Base-by-base conservation (phyloP, 2,888 invertebrate genomes). In the Hoplodrina ambigua region DNA sequence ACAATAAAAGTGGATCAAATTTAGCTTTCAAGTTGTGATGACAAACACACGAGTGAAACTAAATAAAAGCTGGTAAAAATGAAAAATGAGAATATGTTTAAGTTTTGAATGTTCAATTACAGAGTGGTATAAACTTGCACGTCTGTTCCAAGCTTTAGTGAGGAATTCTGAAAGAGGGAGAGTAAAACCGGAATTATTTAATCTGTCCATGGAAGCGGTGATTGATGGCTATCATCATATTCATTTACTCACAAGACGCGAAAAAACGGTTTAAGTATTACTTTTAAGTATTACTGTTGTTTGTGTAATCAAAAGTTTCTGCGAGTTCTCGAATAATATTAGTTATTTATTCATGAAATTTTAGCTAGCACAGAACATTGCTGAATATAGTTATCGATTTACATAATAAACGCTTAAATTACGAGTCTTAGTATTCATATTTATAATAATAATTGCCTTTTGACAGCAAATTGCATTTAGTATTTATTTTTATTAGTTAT, bases 171-270 rank as follows among this genome's bases (percentile, higher is more conserved):
- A 46, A 60, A 33, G 72, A 76, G 79, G 72, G 82, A 74, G 71
- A 65, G 78, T 72, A 64, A 84, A 77, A 73, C 81, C 75, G 78
- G 77, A 77, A 84, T 84, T 85, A 86, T 87, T 88, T 87, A 87
- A 89, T 89, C 89, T 86, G 87, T 87, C 87, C 72, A 75, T 82
- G 63, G 69, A 65, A 77, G 66, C 69, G 30, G 75, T 84, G 86
- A 86, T 87, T 84, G 86, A 87, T 86, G 84, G 67, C 60, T 62
- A 56, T 75, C 75, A 78, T 81, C 78, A 59, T 58, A 70, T 77
- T 76, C 72, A 82, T 82, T 85, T 80, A 76, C 76, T 85, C 79
- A 76, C 76, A 81, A 78, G 83, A 71, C 64, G 80, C 64, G 73
- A 80, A 84, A 85, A 80, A 80, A 69, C 69, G 67, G 65, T 80